Conservation (phyloP, 2,797 vertebrate species). For the Cynodonichthys magdalenae region DNA sequence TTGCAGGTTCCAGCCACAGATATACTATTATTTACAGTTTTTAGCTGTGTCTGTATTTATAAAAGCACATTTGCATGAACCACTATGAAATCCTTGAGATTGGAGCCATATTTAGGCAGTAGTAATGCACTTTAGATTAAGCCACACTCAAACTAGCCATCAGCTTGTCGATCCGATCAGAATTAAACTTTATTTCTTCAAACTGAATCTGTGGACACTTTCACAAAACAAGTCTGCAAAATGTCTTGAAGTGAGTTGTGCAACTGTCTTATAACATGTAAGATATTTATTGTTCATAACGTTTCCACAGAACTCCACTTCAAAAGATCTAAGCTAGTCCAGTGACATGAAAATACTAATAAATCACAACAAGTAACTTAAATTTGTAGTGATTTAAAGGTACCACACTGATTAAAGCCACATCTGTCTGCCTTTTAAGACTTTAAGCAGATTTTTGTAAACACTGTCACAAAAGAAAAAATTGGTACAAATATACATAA, state of each 20-base stretch:
- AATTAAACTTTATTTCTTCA: neutral
- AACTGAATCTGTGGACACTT: neutral
- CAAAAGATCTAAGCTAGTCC: neutral
- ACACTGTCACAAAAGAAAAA: neutral
- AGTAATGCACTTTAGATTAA: no score
- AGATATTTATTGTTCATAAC: neutral
- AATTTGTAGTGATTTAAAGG: neutral
- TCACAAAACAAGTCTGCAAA: no score
- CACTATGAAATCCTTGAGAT: no score
- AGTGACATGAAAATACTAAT: neutral
- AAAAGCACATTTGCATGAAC: no score
- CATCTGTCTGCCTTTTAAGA: neutral
- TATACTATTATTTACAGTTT: no score
- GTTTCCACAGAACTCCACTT: neutral
- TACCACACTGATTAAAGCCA: constrained; percentile 10
- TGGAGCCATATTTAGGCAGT: no score
- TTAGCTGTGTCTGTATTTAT: no score
- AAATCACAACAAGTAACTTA: neutral
- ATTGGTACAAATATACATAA: constrained; percentile 5
- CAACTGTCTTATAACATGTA: neutral
- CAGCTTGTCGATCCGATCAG: no score
- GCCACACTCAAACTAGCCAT: no score
- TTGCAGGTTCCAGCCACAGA: no score
- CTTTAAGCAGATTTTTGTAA: constrained; percentile 6
- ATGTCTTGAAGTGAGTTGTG: no score